Conservation (phyloP, 2,797 vertebrate species). For the Myotis pilosus region DNA sequence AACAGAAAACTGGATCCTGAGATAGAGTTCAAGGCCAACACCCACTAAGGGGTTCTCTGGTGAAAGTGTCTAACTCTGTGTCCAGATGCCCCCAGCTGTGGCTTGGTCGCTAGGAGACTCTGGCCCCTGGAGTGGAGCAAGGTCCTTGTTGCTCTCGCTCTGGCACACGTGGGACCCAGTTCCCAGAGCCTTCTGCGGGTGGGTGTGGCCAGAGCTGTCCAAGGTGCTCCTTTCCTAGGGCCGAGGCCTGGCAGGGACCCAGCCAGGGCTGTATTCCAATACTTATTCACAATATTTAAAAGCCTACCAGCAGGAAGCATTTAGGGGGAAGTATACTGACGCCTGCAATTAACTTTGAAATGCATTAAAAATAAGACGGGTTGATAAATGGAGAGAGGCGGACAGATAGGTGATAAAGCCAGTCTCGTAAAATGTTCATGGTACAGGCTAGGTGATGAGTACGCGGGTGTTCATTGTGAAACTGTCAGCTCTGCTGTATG, state of each 20-base stretch:
- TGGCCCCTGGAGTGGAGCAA: neutral
- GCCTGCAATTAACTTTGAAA: conserved; percentile 35
- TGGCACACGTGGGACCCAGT: fast-evolving
- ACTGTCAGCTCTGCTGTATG: neutral
- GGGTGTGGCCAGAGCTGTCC: conserved; percentile 61
- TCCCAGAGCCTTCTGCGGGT: neutral
- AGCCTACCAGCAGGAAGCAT: neutral
- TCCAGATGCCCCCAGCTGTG: neutral
- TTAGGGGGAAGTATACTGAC: neutral
- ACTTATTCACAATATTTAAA: conserved; percentile 28
- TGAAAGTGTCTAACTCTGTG: neutral
- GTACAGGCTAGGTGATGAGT: neutral
- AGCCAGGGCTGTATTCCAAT: neutral
- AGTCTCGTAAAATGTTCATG: neutral
- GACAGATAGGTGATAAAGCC: neutral
- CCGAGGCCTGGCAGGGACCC: neutral
- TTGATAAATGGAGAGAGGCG: neutral
- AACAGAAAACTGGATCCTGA: neutral
- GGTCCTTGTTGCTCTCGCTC: fast-evolving
- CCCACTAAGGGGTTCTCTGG: neutral
- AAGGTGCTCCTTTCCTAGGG: conserved; percentile 51
- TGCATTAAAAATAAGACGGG: conserved; percentile 11
- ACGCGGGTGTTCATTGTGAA: neutral
- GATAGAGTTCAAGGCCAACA: neutral
- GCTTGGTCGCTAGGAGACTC: neutral